Base-by-base conservation (phyloP, 2,888 invertebrate genomes). In the Ametastegia equiseti region DNA sequence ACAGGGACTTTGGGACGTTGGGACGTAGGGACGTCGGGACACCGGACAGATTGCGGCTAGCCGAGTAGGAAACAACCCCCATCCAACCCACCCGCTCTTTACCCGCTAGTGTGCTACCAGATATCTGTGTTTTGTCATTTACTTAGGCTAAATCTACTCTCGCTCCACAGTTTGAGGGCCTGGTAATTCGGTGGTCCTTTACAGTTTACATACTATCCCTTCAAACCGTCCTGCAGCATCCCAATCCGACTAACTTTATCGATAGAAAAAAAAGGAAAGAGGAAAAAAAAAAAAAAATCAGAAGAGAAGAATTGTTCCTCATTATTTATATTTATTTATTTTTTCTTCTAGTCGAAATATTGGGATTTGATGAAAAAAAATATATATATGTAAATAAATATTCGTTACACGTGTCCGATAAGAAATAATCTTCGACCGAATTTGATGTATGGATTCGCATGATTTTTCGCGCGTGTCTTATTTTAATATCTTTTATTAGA, bases 1-100 rank as follows among this genome's bases (percentile, higher is more conserved):
- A 19, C 19, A 50, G 73, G 36, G 54, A 50, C 39, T 39, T 65
- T 83, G 83, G 85, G 81, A 81, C 83, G 65, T 23, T 0, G 42
- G 85, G 81, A 81, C 83, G 84, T 84, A 81, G 83, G 87, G 84
- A 84, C 84, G 86, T 84, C 86, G 84, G 87, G 86, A 85, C 87
- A n/a, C n/a, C n/a, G 87, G 88, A 88, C 90, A 90, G 90, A 91
- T 91, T 91, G 90, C 88, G 89, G 90, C 86, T 88, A 85, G 86
- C 88, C 89, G 85, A 89, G 71, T 71, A 71, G 88, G 87, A 90
- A 89, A 87, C 87, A 87, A 84, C 84, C n/a, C n/a, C n/a, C 27
- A 30, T 5, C 1, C 47, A 1, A 13, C 42, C 23, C 54, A 39
- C 69, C 33, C 23, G 15, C 54, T 39, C 80, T 80, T 30, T 67